phyloP scores from a whole-genome alignment of 64 coral and sea anemone genomes.

The Stichodactyla helianthus region DNA sequence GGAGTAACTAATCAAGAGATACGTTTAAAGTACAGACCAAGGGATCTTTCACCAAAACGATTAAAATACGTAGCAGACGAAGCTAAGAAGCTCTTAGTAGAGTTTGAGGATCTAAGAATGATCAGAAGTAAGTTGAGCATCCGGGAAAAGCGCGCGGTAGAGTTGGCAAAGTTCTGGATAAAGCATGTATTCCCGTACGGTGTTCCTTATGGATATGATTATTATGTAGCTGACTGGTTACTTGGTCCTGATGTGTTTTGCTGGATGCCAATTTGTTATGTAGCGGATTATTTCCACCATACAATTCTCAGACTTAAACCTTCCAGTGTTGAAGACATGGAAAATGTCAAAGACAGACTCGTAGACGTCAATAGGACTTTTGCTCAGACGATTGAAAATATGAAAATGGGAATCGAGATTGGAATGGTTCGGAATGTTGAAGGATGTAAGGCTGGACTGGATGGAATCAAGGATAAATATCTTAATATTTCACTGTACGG shows the following conservation, averaged over 20 bases:
- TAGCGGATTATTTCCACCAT: neutral
- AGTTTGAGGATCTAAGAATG: conserved; percentile 19
- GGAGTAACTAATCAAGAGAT: conserved; percentile 36
- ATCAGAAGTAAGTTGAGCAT: conserved; percentile 29
- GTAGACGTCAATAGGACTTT: conserved; percentile 49
- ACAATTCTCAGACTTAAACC: conserved; percentile 30
- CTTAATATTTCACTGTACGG: neutral
- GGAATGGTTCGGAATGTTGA: conserved; percentile 54
- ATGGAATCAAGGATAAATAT: conserved; percentile 21
- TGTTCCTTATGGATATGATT: conserved; percentile 51
- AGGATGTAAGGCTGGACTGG: conserved; percentile 43
- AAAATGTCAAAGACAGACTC: conserved; percentile 19
- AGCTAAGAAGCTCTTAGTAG: conserved; percentile 6
- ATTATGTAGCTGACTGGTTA: conserved; percentile 49
- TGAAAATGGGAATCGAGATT: conserved; percentile 40
- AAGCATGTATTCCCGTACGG: conserved; percentile 40
- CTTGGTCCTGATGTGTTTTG: conserved; percentile 57
- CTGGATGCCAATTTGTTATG: conserved; percentile 43
- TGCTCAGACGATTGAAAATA: conserved; percentile 34
- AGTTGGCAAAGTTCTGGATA: conserved; percentile 27
- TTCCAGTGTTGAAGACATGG: conserved; percentile 37
- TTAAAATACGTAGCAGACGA: conserved; percentile 41
- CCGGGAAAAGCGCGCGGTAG: conserved; percentile 39
- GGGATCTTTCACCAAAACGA: conserved; percentile 23
- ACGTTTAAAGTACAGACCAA: conserved; percentile 23